Percentiles rank a stretch among this genome's conserved stretches.
Conservation (phyloP, 2,888 invertebrate genomes). For the Drosophila sordidapex region DNA sequence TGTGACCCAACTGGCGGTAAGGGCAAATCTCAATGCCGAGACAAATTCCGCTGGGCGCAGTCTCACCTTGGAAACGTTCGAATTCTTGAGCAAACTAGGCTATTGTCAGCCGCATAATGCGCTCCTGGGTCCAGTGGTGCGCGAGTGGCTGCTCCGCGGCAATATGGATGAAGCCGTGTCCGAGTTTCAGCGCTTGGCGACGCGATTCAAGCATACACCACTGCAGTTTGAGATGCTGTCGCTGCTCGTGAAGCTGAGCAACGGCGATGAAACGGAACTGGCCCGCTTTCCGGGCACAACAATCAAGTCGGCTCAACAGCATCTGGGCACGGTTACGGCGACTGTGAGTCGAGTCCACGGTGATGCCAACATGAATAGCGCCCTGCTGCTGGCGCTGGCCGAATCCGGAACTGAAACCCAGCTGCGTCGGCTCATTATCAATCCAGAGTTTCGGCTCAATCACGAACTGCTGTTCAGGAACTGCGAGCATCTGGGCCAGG, state of each 20-base stretch:
- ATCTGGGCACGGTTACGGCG: conserved; percentile 83
- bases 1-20: conserved; percentile 83
- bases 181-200: conserved; percentile 86
- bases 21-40: conserved; percentile 10
- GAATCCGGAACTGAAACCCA: conserved; percentile 85
- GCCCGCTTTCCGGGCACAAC: conserved; percentile 60
- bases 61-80: conserved; percentile 86
- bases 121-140: conserved; percentile 88
- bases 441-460: conserved; percentile 86
- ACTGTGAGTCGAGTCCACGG: conserved; percentile 85
- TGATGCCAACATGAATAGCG: conserved; percentile 82
- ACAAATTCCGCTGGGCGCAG: conserved; percentile 62
- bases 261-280: conserved; percentile 57
- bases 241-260: conserved; percentile 83
- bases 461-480: conserved; percentile 86
- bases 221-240: conserved; percentile 88
- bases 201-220: conserved; percentile 87
- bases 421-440: conserved; percentile 85
- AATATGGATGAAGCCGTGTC: conserved; percentile 85
- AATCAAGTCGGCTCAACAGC: conserved; percentile 79
- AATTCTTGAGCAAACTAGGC: conserved; percentile 85
- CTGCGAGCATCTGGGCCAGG: conserved; percentile 85
- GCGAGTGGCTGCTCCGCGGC: conserved; percentile 87
- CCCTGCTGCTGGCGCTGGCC: conserved; percentile 85
- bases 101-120: conserved; percentile 87